Evolutionary conservation across 30 jellyfish, hydroid and myxozoan species (phyloP).

Genomic region (Pelagia noctiluca): DNA sequence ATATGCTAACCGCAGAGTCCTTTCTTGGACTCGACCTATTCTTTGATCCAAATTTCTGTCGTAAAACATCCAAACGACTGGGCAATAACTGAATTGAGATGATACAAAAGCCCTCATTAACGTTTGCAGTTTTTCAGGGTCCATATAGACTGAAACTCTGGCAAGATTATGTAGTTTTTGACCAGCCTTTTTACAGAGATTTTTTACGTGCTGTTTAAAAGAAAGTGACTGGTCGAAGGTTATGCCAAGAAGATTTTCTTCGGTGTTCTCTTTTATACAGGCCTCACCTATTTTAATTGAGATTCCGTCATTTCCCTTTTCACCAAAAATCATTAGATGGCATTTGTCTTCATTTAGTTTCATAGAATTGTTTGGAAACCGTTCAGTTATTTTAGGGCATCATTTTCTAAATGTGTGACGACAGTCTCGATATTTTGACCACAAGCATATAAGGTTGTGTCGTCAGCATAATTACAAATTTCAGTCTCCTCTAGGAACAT

Average conservation of each 20-base stretch:
- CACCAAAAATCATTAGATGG: background rate
- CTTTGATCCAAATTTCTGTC: background rate
- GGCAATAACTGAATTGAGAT: slow-evolving; percentile 19
- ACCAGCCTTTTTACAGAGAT: slow-evolving; percentile 11
- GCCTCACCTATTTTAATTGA: slow-evolving; percentile 2
- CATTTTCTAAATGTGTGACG: background rate
- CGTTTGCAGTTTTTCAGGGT: slow-evolving; percentile 1
- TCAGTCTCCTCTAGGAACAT: slow-evolving; percentile 18
- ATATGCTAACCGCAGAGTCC: background rate
- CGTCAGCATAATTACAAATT: slow-evolving; percentile 51
- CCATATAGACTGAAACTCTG: background rate
- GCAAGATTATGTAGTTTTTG: slow-evolving; percentile 11
- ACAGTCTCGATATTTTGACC: background rate
- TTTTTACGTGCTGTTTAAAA: slow-evolving; percentile 8
- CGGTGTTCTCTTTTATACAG: background rate
- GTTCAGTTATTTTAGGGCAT: background rate
- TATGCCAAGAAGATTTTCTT: slow-evolving; percentile 13
- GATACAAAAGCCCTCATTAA: slow-evolving; percentile 27
- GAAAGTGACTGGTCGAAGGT: slow-evolving; percentile 5
- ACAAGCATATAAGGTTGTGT: slow-evolving; percentile 22
- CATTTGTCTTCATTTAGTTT: background rate
- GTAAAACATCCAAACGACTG: slow-evolving; percentile 11
- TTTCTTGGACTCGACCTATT: background rate
- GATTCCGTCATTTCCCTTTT: background rate
- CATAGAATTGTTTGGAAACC: slow-evolving; percentile 5